These are phyloP conservation scores for Balaenoptera acutorostrata DNA, from an alignment of 2,113 vertebrate species.

Conservation along the genomic window DNA sequence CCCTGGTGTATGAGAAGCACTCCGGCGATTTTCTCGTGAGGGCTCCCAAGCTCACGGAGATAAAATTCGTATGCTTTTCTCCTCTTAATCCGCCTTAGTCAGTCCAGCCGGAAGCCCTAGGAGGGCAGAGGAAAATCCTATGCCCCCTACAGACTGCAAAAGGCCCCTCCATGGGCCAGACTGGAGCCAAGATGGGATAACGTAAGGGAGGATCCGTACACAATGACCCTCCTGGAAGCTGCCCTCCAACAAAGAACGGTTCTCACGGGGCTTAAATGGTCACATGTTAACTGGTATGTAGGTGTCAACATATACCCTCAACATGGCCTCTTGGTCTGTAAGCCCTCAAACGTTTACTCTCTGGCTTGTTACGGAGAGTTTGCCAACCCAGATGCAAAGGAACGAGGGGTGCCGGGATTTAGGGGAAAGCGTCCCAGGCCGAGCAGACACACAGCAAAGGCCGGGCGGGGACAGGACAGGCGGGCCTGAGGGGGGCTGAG, in stretches of 20 bases:
- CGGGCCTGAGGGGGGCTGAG: neutral
- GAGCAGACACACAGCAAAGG: neutral
- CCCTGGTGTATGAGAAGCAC: neutral
- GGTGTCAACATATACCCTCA: neutral
- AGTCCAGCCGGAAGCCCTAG: neutral
- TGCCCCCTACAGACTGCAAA: neutral
- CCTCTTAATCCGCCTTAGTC: neutral
- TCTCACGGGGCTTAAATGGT: neutral
- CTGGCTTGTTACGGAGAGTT: neutral
- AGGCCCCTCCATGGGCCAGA: neutral
- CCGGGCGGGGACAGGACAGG: neutral
- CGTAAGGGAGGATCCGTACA: neutral
- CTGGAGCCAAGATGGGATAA: accelerated
- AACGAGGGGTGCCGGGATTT: neutral
- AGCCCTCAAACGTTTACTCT: neutral
- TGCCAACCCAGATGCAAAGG: neutral
- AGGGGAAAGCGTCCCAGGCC: neutral
- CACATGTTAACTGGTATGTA: neutral
- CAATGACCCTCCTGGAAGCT: neutral
- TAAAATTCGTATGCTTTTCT: neutral
- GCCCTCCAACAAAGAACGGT: neutral
- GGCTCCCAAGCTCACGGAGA: neutral
- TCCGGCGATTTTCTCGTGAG: accelerated
- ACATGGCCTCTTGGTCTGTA: neutral
- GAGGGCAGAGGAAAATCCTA: neutral